phyloP scores from a whole-genome alignment of 2,797 vertebrate species.

The Girardinus metallicus region DNA sequence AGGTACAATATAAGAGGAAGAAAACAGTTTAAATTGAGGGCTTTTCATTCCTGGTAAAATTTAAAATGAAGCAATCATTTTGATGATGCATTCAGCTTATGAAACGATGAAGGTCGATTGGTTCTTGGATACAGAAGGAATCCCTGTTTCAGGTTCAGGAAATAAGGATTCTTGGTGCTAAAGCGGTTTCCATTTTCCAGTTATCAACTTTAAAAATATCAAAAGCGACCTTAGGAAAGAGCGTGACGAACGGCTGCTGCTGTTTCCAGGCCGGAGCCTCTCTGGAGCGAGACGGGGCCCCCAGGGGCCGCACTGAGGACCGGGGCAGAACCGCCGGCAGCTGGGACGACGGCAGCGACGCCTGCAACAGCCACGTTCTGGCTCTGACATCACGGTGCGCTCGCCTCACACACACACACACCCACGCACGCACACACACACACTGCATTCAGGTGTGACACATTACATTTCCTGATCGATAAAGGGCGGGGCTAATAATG shows the following conservation, averaged over 20 bases:
- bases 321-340: conserved; percentile 59
- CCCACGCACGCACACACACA: background rate
- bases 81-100: background rate
- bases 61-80: background rate
- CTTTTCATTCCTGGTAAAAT: background rate
- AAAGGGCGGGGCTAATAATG: background rate
- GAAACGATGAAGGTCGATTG: background rate
- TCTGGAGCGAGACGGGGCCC: conserved; percentile 53
- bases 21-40: background rate
- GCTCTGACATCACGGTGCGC: conserved; percentile 79
- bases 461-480: background rate
- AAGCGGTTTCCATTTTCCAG: background rate
- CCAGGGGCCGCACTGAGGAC: conserved; percentile 58
- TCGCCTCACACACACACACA: background rate
- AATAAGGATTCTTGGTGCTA: background rate
- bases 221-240: background rate
- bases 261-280: conserved; percentile 38
- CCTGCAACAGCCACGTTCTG: conserved; percentile 76
- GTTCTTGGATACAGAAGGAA: background rate
- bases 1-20: no score
- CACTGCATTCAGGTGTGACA: background rate
- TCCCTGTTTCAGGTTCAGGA: background rate
- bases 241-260: background rate
- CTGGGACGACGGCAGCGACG: conserved; percentile 76
- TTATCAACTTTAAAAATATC: background rate